These are phyloP conservation scores for Borostomias antarcticus DNA, from an alignment of 2,797 vertebrate genomes.

Conservation along the genomic window DNA sequence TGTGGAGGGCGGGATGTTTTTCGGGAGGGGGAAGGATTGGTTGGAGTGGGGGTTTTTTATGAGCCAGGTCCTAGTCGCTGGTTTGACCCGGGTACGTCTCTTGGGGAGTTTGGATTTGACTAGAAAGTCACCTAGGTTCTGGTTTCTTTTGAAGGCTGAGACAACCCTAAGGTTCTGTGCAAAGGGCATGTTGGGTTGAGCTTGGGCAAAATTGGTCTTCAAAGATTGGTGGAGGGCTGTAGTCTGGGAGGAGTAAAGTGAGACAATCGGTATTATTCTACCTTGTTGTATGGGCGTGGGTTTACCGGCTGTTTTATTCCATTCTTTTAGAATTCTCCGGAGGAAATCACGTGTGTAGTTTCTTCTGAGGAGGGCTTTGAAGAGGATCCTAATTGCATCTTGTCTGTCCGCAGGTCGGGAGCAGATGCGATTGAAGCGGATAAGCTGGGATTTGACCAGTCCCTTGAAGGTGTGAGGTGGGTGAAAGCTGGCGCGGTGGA, in stretches of 20 bases:
- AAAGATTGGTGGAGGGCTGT: neutral
- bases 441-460: slow-evolving; percentile 21
- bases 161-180: neutral
- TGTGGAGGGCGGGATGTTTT: neutral
- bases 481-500: slow-evolving; percentile 5
- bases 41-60: neutral
- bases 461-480: slow-evolving; percentile 17
- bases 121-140: neutral
- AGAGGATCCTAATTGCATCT: neutral
- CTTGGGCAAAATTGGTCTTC: neutral
- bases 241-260: neutral
- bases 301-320: neutral
- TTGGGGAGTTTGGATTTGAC: neutral
- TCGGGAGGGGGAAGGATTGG: neutral
- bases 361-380: neutral
- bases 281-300: too few species aligned
- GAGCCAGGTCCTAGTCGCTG: neutral
- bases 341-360: neutral
- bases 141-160: neutral
- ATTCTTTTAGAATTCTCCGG: neutral
- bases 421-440: neutral
- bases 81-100: neutral
- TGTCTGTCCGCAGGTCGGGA: neutral
- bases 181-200: neutral
- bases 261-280: neutral